Conservation (phyloP, 1,140 invertebrate genomes). For the Microplitis mediator region DNA sequence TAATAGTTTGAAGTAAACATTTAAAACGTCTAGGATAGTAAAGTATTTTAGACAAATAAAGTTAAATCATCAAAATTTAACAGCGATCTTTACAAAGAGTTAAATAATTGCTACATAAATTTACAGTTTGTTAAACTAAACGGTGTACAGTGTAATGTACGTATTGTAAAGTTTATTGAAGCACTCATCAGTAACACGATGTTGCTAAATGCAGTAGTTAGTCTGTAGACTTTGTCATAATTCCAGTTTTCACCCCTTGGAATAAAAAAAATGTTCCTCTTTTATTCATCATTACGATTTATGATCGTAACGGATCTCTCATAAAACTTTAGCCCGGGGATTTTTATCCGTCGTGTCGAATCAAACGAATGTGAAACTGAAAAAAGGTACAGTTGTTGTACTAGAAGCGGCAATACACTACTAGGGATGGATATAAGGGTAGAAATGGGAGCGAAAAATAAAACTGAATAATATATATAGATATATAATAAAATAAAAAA, state of each 20-base stretch:
- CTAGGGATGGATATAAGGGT: no score
- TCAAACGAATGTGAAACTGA: not conserved
- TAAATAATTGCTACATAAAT: no score
- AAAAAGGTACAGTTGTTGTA: not conserved
- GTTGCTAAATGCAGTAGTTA: no score
- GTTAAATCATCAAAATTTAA: no score
- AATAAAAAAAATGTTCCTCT: not conserved
- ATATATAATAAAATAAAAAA: not conserved
- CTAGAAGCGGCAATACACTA: not conserved
- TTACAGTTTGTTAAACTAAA: no score
- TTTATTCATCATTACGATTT: not conserved
- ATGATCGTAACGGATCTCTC: not conserved
- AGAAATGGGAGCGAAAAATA: not conserved
- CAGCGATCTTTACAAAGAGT: no score
- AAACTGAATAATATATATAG: not conserved
- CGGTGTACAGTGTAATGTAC: no score
- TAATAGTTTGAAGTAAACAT: no score
- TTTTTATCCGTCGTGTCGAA: constrained; percentile 13
- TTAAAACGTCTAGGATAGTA: no score
- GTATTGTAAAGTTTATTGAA: no score
- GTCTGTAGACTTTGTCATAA: not conserved
- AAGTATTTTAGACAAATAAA: no score
- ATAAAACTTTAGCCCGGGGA: not conserved
- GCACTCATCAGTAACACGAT: no score
- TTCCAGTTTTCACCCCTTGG: not conserved